Conservation (phyloP, 2,797 vertebrate species). For the Mormyrus proboscirostris region DNA sequence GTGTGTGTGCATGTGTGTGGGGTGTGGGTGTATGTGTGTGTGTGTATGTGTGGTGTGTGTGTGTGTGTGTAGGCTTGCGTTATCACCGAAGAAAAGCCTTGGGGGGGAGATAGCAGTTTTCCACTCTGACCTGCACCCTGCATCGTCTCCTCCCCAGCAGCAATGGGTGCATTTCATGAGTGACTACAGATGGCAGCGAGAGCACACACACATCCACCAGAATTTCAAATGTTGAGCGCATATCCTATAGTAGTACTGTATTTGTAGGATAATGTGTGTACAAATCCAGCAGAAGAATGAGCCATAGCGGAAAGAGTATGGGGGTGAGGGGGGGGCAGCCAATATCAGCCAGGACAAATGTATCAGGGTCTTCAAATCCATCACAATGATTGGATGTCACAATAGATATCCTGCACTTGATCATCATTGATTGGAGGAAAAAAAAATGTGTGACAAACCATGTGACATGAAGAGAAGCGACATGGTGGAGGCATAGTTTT, state of each 20-base stretch:
- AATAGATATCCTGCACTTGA: not conserved
- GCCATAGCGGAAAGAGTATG: not conserved
- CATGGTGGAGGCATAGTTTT: not conserved
- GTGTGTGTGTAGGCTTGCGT: not conserved
- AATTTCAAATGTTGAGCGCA: not conserved
- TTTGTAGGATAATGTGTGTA: not conserved
- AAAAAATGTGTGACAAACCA: not conserved
- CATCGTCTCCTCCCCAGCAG: not conserved
- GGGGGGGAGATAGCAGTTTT: not conserved
- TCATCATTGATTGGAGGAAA: not conserved
- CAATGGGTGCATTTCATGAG: not conserved
- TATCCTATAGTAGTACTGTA: not conserved
- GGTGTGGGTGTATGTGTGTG: not conserved
- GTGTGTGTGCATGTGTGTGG: not conserved
- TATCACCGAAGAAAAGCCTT: not conserved
- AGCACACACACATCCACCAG: not conserved
- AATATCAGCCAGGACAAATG: not conserved
- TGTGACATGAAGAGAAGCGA: not conserved
- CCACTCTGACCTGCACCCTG: not conserved
- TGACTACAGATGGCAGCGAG: not conserved
- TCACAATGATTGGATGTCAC: not conserved
- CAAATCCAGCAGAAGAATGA: not conserved
- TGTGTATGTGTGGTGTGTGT: not conserved
- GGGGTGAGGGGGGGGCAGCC: not conserved
- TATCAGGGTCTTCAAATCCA: not conserved